phyloP scores from a whole-genome alignment of 2,797 vertebrate species.

The Bradypodion pumilum region DNA sequence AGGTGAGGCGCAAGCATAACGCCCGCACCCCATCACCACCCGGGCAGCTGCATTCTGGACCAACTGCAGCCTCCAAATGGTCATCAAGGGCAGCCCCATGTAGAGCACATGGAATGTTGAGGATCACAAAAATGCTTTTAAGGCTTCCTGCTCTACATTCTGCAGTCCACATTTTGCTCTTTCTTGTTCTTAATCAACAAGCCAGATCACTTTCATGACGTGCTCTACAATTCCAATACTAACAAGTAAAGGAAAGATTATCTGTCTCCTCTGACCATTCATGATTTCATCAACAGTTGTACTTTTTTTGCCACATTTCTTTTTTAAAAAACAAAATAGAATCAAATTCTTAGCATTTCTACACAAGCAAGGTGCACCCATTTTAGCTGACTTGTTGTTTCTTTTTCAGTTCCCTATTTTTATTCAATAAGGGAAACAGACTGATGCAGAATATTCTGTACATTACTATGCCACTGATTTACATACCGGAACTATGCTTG shows the following conservation, averaged over 20 bases:
- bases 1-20: too few relatives aligned
- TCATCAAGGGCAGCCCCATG: too few relatives aligned
- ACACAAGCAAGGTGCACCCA: neutral
- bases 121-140: too few relatives aligned
- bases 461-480: neutral
- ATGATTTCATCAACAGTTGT: neutral
- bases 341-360: neutral
- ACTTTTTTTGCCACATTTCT: too few relatives aligned
- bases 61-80: too few relatives aligned
- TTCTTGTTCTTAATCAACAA: neutral
- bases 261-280: neutral
- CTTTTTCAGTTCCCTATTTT: conserved; percentile 24
- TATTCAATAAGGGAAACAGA: neutral
- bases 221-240: neutral
- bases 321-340: neutral
- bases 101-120: too few relatives aligned
- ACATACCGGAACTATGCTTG: neutral
- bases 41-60: too few relatives aligned
- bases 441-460: neutral
- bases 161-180: too few relatives aligned
- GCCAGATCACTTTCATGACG: neutral
- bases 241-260: neutral
- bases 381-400: neutral
- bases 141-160: too few relatives aligned
- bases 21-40: too few relatives aligned